Base-by-base conservation (phyloP, 2,888 invertebrate species). In the Nomada flava region DNA sequence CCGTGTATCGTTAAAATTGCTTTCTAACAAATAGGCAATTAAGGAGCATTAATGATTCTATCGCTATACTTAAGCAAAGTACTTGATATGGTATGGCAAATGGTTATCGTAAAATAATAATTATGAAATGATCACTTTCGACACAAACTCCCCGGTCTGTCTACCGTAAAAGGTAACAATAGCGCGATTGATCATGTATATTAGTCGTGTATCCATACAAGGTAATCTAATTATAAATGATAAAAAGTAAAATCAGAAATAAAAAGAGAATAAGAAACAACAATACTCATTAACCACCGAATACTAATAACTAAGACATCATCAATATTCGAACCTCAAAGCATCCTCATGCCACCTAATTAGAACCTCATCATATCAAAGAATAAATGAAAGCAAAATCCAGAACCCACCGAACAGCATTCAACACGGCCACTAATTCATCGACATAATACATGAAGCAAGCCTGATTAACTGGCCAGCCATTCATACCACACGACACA, bases 391-490 rank as follows among this genome's bases (percentile, higher is more conserved):
- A 47, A 47, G 36, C 36, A 47, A 15, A 13, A 15, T 10, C 47
- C 47, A 36, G 11, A 47, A 15, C 4, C 47, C 47, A 15, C 13
- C 13, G 47, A 47, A 47, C 47, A 47, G 0, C 47, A 15, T 36
- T 5, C 36, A 36, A 7, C 36, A 7, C 18, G 18, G 50, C 50
- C 18, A 50, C 50, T 18, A 18, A 50, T 18, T 13, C 50, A 69
- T 69, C 29, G 44, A 29, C 29, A 47, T 57, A 47, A 18, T 2
- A 47, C 29, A 26, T 13, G 18, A 4, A 69, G 44, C 47, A 23
- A 47, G 59, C 50, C 59, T 73, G 73, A 73, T 67, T 78, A 78
- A 78, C 73, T 50, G n/a, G 44, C 36, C 15, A 36, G 26, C 15
- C 59, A 11, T 73, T 52, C 29, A 10, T 11, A 7, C 23, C 18